These are phyloP conservation scores for Anser brachyrhynchus DNA, from an alignment of 2,113 vertebrate species.

Conservation along the genomic window DNA sequence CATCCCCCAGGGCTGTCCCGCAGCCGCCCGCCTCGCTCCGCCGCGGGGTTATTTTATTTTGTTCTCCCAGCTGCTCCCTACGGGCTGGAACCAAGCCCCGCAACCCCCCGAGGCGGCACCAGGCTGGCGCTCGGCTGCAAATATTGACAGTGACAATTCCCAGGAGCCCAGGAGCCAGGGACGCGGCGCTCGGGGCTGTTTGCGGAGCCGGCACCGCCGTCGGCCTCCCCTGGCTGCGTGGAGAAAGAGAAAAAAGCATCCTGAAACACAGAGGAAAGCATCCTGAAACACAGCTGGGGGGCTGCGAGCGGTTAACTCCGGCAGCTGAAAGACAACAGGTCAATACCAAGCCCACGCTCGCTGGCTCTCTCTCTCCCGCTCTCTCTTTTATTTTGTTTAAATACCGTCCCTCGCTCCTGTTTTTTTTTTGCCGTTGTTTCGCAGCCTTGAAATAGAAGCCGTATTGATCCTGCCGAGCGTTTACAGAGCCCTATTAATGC, in stretches of 20 bases:
- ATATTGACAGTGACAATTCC: neutral
- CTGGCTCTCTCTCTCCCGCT: neutral
- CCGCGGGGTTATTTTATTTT: neutral
- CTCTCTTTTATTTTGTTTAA: neutral
- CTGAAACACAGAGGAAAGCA: neutral
- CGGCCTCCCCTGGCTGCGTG: accelerated
- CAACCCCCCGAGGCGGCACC: neutral
- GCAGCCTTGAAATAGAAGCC: neutral
- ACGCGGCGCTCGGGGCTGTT: neutral
- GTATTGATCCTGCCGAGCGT: neutral
- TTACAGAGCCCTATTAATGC: accelerated
- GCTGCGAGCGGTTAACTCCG: neutral
- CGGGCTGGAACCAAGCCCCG: neutral
- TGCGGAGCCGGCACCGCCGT: no score
- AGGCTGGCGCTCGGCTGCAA: neutral
- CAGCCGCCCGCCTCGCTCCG: accelerated
- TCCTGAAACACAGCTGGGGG: accelerated
- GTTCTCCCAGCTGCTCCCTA: neutral
- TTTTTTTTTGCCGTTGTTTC: neutral
- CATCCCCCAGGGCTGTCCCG: neutral
- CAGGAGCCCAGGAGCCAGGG: neutral
- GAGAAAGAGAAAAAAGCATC: neutral
- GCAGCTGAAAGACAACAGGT: neutral
- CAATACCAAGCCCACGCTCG: neutral
- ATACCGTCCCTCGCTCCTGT: neutral